phyloP scores from a whole-genome alignment of 2,888 invertebrate genomes.

The Maniola hyperantus region DNA sequence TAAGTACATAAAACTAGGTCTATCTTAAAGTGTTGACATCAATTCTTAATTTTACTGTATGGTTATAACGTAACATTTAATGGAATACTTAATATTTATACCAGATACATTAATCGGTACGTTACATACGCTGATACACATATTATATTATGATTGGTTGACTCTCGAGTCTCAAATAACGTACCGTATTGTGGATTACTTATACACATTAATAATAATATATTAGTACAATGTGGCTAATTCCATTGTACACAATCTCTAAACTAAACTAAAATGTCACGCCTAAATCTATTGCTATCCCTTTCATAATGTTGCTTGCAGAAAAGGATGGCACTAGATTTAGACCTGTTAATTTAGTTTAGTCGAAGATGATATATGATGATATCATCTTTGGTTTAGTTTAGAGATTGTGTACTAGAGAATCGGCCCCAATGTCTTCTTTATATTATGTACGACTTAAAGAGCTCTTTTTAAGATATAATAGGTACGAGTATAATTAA shows the following conservation, averaged over 20 bases:
- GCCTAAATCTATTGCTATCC: too few relatives aligned
- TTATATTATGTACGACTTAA: slow-evolving; percentile 38
- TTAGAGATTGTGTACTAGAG: too few relatives aligned
- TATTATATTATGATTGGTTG: too few relatives aligned
- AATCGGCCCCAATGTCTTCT: too few relatives aligned
- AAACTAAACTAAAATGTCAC: too few relatives aligned
- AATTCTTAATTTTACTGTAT: slow-evolving; percentile 15
- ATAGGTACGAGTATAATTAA: background rate
- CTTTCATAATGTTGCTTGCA: too few relatives aligned
- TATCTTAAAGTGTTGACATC: slow-evolving; percentile 12
- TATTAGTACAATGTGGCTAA: slow-evolving; percentile 51
- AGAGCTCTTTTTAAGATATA: slow-evolving; percentile 10
- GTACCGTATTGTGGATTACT: background rate
- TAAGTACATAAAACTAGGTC: slow-evolving; percentile 4
- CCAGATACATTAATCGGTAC: slow-evolving; percentile 46
- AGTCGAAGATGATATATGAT: too few relatives aligned
- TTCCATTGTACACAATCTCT: too few relatives aligned
- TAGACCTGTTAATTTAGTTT: too few relatives aligned
- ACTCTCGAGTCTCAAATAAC: background rate
- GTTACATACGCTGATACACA: background rate
- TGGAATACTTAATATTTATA: slow-evolving; percentile 58
- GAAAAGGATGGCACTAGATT: too few relatives aligned
- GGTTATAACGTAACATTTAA: slow-evolving; percentile 37
- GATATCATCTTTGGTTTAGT: too few relatives aligned
- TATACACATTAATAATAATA: slow-evolving; percentile 13